These are phyloP conservation scores for Frieseomelitta varia DNA, from an alignment of 1,140 invertebrate genomes.

Conservation along the genomic window DNA sequence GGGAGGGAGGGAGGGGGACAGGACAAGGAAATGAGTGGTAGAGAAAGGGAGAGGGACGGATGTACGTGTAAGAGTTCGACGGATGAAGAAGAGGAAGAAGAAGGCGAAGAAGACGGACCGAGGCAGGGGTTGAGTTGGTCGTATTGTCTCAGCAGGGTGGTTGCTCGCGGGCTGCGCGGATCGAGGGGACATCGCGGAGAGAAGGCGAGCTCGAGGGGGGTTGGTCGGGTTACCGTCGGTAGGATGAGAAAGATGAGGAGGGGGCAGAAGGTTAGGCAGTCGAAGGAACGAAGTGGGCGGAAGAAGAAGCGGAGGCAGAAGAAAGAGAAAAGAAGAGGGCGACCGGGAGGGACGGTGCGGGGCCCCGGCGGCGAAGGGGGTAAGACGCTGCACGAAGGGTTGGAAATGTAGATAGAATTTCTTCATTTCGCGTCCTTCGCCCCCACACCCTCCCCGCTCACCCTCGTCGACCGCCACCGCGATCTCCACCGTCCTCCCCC, in stretches of 20 bases:
- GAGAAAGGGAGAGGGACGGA: constrained; percentile 18
- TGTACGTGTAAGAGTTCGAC: constrained; percentile 50
- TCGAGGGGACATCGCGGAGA: constrained; percentile 64
- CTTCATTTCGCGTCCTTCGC: constrained; percentile 81
- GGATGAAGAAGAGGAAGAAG: constrained; percentile 41
- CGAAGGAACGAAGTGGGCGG: constrained; percentile 66
- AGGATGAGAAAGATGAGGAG: constrained; percentile 44
- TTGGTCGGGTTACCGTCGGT: constrained; percentile 26
- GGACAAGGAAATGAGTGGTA: constrained; percentile 22
- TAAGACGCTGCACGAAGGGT: constrained; percentile 82
- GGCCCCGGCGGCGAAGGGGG: constrained; percentile 65
- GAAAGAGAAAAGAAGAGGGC: constrained; percentile 63
- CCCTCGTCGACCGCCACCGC: constrained; percentile 68
- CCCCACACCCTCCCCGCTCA: constrained; percentile 56
- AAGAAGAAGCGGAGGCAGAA: constrained; percentile 68
- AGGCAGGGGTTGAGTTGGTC: constrained; percentile 62
- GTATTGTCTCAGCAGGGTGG: constrained; percentile 80
- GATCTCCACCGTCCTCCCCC: constrained; percentile 58
- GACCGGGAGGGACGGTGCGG: constrained; percentile 47
- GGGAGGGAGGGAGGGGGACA: neutral
- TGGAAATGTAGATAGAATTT: constrained; percentile 83
- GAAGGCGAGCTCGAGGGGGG: constrained; percentile 44
- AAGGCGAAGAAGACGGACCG: constrained; percentile 63
- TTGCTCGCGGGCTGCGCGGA: constrained; percentile 70
- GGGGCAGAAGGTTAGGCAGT: constrained; percentile 49